Conservation (phyloP, 2,888 invertebrate species). For the Andrena hattorfiana region DNA sequence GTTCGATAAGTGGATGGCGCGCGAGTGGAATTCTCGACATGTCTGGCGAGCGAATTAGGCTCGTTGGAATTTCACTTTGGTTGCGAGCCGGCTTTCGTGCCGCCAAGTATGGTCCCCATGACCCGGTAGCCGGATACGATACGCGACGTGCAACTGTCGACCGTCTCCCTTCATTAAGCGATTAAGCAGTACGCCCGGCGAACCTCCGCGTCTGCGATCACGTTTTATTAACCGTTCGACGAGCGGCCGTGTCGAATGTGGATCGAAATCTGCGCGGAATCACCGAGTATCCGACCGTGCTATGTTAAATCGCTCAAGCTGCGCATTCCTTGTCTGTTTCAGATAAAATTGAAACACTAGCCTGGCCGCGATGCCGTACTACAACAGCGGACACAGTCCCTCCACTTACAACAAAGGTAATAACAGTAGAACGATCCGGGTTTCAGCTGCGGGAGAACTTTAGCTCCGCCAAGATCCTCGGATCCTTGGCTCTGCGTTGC, state of each 20-base stretch:
- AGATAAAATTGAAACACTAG: slow-evolving; percentile 60
- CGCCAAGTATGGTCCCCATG: slow-evolving; percentile 78
- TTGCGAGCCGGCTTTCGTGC: slow-evolving; percentile 77
- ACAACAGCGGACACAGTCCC: slow-evolving; percentile 81
- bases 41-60: slow-evolving; percentile 75
- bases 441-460: neutral
- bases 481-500: neutral
- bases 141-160: slow-evolving; percentile 72
- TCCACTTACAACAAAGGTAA: slow-evolving; percentile 82
- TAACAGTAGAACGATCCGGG: neutral
- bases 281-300: neutral
- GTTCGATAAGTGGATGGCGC: slow-evolving; percentile 46
- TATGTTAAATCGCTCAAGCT: neutral
- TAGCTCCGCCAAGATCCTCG: neutral
- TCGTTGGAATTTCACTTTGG: slow-evolving; percentile 77
- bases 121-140: slow-evolving; percentile 77
- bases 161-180: slow-evolving; percentile 66
- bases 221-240: neutral
- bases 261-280: neutral
- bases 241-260: neutral
- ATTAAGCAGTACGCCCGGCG: slow-evolving; percentile 55
- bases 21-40: slow-evolving; percentile 71
- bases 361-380: slow-evolving; percentile 80
- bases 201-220: neutral
- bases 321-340: slow-evolving; percentile 60